Evolutionary conservation across 2,113 vertebrate genomes (phyloP), one percentile per base, ranked within the genome.

Genomic region (Mobula birostris): DNA sequence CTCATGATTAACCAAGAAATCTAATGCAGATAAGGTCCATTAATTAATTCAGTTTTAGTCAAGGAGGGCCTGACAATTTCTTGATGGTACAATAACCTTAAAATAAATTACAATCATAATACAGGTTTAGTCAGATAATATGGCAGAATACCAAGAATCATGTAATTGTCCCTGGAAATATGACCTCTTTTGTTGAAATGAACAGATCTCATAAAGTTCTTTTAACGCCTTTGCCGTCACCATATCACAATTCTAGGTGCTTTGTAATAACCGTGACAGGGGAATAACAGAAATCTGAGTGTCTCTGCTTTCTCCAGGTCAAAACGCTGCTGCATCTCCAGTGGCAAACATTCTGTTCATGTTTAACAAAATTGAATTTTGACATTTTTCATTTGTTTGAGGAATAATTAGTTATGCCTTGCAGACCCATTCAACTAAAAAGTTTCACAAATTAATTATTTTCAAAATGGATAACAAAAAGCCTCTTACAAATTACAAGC

Each of bases 1-100:
- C 91, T 74, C 70, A 93, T 93, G 91, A 93, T 93, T 93, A 74
- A 76, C 91, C 91, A 93, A 72, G 70, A 74, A 93, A 93, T 93
- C 91, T 93, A 93, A 93, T 93, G 36, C 90, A 92, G 68, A 72
- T 70, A 72, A 74, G 68, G 68, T 92, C 68, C 66, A 72, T 92
- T 72, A 92, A 92, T 92, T 72, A 92, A 92, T 92, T 92, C 90
- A 72, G 36, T 92, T 92, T 40, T 68, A 92, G 63, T 61, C 66
- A 72, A 40, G 90, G 90, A 92, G 90, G 90, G 68, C 66, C 32
- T 48, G 32, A 72, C 90, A 40, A 72, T 72, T 92, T 92, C 90
- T 92, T 72, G 68, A 68, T 92, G 68, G 68, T 92, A 93, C 91
- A 76, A 74, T 93, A 74, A 93, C 48, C 70, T 72, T 93, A 93